Evolutionary conservation across 2,797 vertebrate genomes (phyloP).

Genomic region (Limosa lapponica): DNA sequence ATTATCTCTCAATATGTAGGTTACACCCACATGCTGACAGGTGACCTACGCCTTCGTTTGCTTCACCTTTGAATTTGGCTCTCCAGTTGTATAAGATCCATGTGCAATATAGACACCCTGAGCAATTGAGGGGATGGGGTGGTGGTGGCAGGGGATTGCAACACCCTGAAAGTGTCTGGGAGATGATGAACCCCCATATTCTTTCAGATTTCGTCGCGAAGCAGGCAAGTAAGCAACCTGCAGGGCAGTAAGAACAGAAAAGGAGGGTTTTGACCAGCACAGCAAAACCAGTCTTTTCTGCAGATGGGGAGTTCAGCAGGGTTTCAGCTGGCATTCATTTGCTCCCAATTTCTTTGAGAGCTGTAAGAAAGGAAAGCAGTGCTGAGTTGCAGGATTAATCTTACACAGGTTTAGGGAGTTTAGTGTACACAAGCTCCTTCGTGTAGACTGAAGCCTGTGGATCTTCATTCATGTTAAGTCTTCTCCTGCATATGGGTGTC

Average conservation of each 20-base stretch:
- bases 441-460: background rate
- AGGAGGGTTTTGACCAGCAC: background rate
- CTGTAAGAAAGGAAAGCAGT: background rate
- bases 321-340: background rate
- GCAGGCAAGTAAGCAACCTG: background rate
- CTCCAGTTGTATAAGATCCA: background rate
- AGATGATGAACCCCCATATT: background rate
- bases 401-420: background rate
- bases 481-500: rapidly evolving
- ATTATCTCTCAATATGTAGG: background rate
- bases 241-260: background rate
- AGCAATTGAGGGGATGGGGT: background rate
- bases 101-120: background rate
- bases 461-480: background rate
- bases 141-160: background rate
- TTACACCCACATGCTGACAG: background rate
- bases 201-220: background rate
- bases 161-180: background rate
- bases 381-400: background rate
- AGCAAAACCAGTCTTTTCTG: background rate
- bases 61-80: background rate
- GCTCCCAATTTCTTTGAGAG: background rate
- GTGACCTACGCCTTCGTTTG: background rate
- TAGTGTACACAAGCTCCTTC: rapidly evolving
- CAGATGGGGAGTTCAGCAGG: background rate